phyloP scores from a whole-genome alignment of 2,888 invertebrate genomes.

The Rhyacophila evoluta region DNA sequence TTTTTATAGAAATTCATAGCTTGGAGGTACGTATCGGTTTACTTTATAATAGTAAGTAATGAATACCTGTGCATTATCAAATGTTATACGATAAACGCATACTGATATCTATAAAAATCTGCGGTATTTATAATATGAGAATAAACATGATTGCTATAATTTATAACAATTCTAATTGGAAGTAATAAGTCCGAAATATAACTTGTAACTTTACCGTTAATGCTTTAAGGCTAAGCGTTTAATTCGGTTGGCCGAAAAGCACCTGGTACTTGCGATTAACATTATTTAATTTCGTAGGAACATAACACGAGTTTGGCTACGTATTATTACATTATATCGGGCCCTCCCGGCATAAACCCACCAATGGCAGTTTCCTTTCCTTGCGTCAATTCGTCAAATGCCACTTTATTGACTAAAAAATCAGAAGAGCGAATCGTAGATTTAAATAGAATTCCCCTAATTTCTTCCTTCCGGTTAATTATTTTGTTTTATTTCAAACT shows the following conservation, averaged over 20 bases:
- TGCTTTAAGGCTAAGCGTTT: background rate
- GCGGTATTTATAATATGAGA: background rate
- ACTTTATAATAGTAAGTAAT: background rate
- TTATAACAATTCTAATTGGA: background rate
- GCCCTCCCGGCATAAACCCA: too few relatives aligned
- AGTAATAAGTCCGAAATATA: background rate
- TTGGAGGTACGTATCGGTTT: background rate
- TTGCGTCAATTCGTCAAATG: too few relatives aligned
- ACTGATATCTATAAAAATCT: background rate
- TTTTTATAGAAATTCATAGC: background rate
- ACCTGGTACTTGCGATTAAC: too few relatives aligned
- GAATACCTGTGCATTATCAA: background rate
- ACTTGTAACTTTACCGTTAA: background rate
- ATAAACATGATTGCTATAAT: background rate
- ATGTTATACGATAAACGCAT: background rate
- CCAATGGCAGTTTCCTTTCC: too few relatives aligned
- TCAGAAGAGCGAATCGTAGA: too few relatives aligned
- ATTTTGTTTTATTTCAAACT: too few relatives aligned
- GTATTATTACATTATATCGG: too few relatives aligned
- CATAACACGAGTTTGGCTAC: too few relatives aligned
- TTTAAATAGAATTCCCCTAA: too few relatives aligned
- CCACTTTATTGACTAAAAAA: too few relatives aligned
- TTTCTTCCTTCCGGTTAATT: too few relatives aligned
- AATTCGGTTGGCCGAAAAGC: background rate
- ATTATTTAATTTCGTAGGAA: too few relatives aligned